Base-by-base conservation (phyloP, 2,797 vertebrate genomes). In the Neopelma chrysocephalum region DNA sequence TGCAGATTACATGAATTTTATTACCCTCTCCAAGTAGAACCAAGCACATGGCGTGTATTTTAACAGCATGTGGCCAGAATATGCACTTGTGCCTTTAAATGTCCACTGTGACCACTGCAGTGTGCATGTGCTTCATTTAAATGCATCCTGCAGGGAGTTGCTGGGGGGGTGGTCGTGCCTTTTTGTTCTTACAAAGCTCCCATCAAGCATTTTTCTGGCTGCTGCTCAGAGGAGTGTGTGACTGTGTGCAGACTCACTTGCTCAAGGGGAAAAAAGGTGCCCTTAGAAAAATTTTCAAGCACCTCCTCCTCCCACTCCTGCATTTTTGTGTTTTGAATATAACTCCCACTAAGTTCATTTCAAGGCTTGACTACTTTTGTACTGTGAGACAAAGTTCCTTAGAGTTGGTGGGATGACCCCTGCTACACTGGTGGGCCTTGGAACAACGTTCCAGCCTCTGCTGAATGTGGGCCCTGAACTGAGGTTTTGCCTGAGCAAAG, bases 371-470 rank as follows among this genome's bases (percentile, higher is more conserved):
- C 16, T n/a, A 3, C 64, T 82, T 60, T 7, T 69, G 51, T 50
- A 21, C 50, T 0, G 1, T 48, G 58, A 82, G 48, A 47, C 60
- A 16, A 47, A 85, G 60, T 12, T 78, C 47, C 29, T 50, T 12
- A 10, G 18, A 6, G 50, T 2, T 48, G 60, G 10, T 34, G 32
- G 42, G 38, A 10, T 25, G 66, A 19, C 80, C 31, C 34, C 21
- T 43, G 1, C 42, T 8, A 0, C 1, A 0, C 2, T 36, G 40
- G 8, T 23, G n/a, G 54, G 34, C 48, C 36, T 38, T 34, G 47
- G 43, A 34, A 26, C 0, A 1, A 5, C 3, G 5, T 23, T 70
- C 2, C 34, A 31, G 50, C 26, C 62, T 11, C n/a, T 83, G 64
- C 0, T 71, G 36, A 15, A 15, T 2, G 29, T 32, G 64, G 15